Evolutionary conservation across 2,113 vertebrate genomes (phyloP).

Genomic region (Oplegnathus fasciatus): DNA sequence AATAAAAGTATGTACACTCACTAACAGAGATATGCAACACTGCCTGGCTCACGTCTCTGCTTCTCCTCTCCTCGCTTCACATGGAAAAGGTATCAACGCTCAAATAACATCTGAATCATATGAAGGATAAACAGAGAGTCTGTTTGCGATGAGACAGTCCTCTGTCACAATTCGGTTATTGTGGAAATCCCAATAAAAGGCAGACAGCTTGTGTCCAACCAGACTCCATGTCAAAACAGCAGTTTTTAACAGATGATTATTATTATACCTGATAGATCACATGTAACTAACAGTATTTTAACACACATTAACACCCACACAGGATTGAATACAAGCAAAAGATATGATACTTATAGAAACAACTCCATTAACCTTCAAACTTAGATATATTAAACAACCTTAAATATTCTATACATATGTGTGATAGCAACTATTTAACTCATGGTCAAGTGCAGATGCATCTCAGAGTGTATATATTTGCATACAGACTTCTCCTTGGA

Average conservation of each 20-base stretch:
- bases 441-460: background rate
- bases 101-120: background rate
- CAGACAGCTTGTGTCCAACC: background rate
- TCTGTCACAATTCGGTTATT: background rate
- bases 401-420: background rate
- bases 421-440: background rate
- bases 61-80: background rate
- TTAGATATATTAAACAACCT: background rate
- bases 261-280: background rate
- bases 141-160: background rate
- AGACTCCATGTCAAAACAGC: background rate
- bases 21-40: conserved; percentile 24
- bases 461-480: background rate
- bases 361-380: background rate
- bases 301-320: background rate
- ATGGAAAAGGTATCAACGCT: conserved; percentile 9
- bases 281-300: background rate
- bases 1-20: conserved; percentile 37
- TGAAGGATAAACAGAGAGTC: background rate
- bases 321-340: background rate
- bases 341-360: background rate
- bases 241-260: background rate
- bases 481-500: background rate
- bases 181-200: background rate
- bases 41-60: background rate